Evolutionary conservation across 2,888 invertebrate species (phyloP).

Genomic region (Melanchra persicariae): DNA sequence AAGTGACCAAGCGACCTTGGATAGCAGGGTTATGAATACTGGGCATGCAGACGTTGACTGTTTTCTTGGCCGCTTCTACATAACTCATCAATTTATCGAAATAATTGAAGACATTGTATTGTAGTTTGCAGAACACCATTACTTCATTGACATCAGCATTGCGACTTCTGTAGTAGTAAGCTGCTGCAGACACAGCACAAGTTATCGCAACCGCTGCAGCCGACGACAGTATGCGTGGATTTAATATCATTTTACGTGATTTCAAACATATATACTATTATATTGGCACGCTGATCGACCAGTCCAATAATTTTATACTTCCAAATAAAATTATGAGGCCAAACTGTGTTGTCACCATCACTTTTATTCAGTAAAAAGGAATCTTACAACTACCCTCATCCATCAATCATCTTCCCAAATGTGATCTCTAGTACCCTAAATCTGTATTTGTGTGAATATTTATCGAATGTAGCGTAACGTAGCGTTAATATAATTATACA

Average conservation of each 20-base stretch:
- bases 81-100: constrained; percentile 87
- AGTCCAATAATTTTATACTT: constrained; percentile 80
- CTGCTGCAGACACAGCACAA: constrained; percentile 85
- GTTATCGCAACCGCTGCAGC: constrained; percentile 84
- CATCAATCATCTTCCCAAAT: constrained; percentile 32
- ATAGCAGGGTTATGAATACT: constrained; percentile 88
- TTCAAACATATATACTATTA: constrained; percentile 80
- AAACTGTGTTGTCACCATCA: constrained; percentile 69
- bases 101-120: constrained; percentile 85
- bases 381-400: constrained; percentile 76
- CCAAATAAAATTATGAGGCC: constrained; percentile 82
- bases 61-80: constrained; percentile 82
- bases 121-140: constrained; percentile 89
- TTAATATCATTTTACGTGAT: constrained; percentile 85
- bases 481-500: too few species aligned
- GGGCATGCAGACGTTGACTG: constrained; percentile 87
- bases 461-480: too few species aligned
- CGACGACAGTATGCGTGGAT: constrained; percentile 82
- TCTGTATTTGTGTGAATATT: not conserved
- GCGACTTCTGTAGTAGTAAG: constrained; percentile 84
- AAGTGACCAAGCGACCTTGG: constrained; percentile 82
- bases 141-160: constrained; percentile 85
- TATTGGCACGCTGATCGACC: constrained; percentile 71
- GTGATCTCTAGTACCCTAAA: constrained; percentile 8
- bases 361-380: constrained; percentile 49